These are phyloP conservation scores for Portevinia maculata DNA, from an alignment of 2,888 invertebrate species.

Conservation along the genomic window DNA sequence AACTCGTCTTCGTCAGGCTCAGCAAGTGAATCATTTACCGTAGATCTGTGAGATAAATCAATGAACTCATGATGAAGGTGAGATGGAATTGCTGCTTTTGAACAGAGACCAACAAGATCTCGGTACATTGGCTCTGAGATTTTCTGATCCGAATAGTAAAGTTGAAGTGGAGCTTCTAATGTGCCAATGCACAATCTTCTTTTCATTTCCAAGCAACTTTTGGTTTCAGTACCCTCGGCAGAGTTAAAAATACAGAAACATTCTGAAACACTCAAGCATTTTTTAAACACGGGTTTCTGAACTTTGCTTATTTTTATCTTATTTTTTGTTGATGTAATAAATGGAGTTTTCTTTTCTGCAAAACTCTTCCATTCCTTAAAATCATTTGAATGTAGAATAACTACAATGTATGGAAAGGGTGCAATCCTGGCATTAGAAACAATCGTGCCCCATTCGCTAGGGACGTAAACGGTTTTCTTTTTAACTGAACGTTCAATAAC, in stretches of 20 bases:
- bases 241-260: conserved; percentile 9
- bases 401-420: not conserved
- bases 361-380: conserved; percentile 8
- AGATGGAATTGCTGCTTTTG: no score
- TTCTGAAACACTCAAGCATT: conserved; percentile 1
- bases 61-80: no score
- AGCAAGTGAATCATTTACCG: no score
- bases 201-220: not conserved
- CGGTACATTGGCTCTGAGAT: no score
- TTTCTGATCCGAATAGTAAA: no score
- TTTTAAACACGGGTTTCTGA: conserved; percentile 2
- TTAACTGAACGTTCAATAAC: conserved; percentile 15
- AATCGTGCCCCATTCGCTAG: conserved; percentile 25
- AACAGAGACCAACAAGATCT: no score
- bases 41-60: no score
- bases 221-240: not conserved
- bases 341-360: not conserved
- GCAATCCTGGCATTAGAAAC: conserved; percentile 8
- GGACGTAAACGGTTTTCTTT: conserved; percentile 1
- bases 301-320: conserved; percentile 9
- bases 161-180: conserved; percentile 1
- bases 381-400: not conserved
- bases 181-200: conserved; percentile 1
- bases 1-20: no score
- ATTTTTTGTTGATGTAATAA: not conserved